A percentile compares a stretch with the other conserved stretches of the same genome.
Evolutionary conservation across 1,140 invertebrate genomes (phyloP).

Genomic region (Spodoptera litura): DNA sequence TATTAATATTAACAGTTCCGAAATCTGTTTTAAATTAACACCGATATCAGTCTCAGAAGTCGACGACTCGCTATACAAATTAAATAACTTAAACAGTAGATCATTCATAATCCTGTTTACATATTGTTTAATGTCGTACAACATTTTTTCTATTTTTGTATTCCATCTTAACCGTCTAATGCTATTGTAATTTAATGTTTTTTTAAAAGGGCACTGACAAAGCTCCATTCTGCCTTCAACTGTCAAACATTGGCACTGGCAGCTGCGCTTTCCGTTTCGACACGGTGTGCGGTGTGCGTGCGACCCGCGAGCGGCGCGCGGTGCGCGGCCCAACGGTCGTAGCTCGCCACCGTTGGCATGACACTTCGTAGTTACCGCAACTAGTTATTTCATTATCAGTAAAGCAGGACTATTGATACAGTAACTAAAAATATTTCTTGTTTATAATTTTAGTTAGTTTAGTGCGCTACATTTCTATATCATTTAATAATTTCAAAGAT

Average conservation of each 20-base stretch:
- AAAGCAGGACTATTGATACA: too few relatives aligned
- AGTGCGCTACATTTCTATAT: too few relatives aligned
- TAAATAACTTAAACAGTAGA: not conserved
- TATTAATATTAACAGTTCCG: not conserved
- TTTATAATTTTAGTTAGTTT: too few relatives aligned
- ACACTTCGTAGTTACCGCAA: slow-evolving; percentile 35
- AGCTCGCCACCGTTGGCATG: slow-evolving; percentile 11
- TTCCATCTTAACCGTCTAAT: slow-evolving; percentile 30
- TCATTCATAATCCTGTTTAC: not conserved
- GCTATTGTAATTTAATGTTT: slow-evolving; percentile 57
- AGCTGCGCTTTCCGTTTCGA: slow-evolving; percentile 59
- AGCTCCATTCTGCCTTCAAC: slow-evolving; percentile 47
- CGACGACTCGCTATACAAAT: not conserved
- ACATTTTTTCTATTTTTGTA: not conserved
- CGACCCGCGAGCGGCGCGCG: not conserved
- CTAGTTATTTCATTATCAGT: too few relatives aligned
- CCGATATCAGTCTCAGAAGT: slow-evolving; percentile 23
- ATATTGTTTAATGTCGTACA: too few relatives aligned
- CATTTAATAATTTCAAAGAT: too few relatives aligned
- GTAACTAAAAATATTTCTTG: too few relatives aligned
- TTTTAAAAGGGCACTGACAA: slow-evolving; percentile 64
- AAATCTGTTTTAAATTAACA: slow-evolving; percentile 32
- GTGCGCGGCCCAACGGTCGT: slow-evolving; percentile 46
- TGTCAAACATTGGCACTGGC: slow-evolving; percentile 52
- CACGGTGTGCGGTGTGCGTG: slow-evolving; percentile 38